Evolutionary conservation across 2,113 vertebrate genomes (phyloP).

Genomic region (Lepisosteus osseus): DNA sequence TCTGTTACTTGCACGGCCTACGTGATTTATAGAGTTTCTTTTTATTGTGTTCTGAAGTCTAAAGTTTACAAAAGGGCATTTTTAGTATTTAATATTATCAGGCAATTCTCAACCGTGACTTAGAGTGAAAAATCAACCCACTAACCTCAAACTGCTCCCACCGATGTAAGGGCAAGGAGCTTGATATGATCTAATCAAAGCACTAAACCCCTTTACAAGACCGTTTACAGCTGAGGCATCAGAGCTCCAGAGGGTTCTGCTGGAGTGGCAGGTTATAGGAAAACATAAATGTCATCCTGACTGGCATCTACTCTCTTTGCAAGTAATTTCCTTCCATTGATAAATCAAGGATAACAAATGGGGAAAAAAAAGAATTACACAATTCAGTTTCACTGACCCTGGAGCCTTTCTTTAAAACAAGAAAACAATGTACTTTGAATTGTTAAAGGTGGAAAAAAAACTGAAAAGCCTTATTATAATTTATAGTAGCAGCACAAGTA

Average conservation of each 20-base stretch:
- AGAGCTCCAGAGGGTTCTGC: constrained; percentile 72
- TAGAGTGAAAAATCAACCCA: constrained; percentile 21
- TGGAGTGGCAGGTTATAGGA: constrained; percentile 68
- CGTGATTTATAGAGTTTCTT: no score
- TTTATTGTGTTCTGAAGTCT: no score
- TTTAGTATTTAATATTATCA: no score
- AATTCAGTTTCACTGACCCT: constrained; percentile 69
- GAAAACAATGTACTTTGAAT: no score
- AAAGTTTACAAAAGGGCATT: no score
- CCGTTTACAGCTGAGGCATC: constrained; percentile 73
- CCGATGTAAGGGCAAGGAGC: constrained; percentile 71
- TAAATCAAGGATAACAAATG: constrained; percentile 60
- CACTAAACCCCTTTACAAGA: constrained; percentile 77
- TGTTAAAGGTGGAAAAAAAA: no score
- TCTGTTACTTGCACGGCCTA: no score
- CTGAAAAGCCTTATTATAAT: no score
- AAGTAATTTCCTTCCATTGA: constrained; percentile 71
- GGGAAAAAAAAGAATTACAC: constrained; percentile 71
- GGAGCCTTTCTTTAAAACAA: constrained; percentile 36
- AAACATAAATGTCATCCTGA: constrained; percentile 79
- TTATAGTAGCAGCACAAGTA: no score
- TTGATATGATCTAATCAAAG: constrained; percentile 71
- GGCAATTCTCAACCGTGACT: no score
- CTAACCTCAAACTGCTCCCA: constrained; percentile 62
- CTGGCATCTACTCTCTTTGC: constrained; percentile 69